phyloP scores from a whole-genome alignment of 2,797 vertebrate genomes.

The Siniperca scherzeri region DNA sequence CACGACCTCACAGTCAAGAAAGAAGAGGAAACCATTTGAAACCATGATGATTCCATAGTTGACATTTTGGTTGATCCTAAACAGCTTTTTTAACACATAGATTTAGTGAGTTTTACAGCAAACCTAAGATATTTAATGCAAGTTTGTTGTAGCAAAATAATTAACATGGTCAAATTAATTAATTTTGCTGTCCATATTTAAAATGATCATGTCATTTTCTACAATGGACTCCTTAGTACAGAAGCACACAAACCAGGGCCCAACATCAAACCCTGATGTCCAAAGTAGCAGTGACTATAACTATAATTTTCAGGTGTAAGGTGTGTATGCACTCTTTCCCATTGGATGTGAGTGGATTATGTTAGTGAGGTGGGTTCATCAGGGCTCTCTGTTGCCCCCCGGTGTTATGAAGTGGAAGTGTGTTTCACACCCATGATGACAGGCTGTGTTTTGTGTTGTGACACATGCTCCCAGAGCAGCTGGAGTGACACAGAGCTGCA shows the following conservation, averaged over 20 bases:
- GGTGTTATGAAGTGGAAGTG: slow-evolving; percentile 53
- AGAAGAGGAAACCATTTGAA: background rate
- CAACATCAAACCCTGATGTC: background rate
- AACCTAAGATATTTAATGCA: background rate
- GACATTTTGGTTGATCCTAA: background rate
- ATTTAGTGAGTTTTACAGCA: background rate
- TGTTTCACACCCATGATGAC: slow-evolving; percentile 58
- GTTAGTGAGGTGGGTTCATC: background rate
- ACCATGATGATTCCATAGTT: background rate
- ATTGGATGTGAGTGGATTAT: background rate
- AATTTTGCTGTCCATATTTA: background rate
- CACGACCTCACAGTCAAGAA: background rate
- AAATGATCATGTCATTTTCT: background rate
- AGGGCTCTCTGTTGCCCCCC: slow-evolving; percentile 61
- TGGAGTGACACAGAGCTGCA: slow-evolving; percentile 65
- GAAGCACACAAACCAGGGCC: background rate
- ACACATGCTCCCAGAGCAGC: slow-evolving; percentile 72
- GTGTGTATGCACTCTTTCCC: background rate
- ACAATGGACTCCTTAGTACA: background rate
- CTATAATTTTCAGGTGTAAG: background rate
- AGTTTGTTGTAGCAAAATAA: background rate
- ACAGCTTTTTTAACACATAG: background rate
- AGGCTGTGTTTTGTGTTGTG: slow-evolving; percentile 69
- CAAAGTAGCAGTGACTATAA: background rate
- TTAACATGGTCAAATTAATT: background rate